A percentile compares a stretch with the other conserved stretches of the same genome.
Evolutionary conservation across 2,113 vertebrate species (phyloP).

Genomic region (Antechinus stuartii): DNA sequence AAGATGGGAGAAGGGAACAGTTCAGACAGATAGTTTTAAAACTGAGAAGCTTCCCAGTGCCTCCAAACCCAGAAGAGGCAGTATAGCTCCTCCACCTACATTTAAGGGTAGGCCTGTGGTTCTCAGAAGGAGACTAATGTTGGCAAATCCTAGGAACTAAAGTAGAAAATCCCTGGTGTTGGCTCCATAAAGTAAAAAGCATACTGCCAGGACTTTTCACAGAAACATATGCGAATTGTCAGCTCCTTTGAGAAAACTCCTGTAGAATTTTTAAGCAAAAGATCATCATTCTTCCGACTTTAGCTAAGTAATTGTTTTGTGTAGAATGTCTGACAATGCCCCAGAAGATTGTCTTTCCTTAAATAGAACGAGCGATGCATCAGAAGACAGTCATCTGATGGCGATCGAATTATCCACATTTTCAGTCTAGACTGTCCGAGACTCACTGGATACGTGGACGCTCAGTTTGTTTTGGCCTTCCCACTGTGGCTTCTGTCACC

Average conservation of each 20-base stretch:
- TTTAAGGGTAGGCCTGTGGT: slow-evolving; percentile 26
- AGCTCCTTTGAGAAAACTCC: not conserved
- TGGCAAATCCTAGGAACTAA: slow-evolving; percentile 6
- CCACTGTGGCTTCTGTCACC: not conserved
- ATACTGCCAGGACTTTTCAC: not conserved
- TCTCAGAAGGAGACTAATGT: slow-evolving; percentile 42
- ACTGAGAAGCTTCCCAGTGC: not conserved
- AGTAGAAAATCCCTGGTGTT: not conserved
- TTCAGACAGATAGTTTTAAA: not conserved
- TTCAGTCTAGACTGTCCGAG: slow-evolving; percentile 9
- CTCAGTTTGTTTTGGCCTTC: slow-evolving; percentile 33
- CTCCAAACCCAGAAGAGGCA: slow-evolving; percentile 17
- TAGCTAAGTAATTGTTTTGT: not conserved
- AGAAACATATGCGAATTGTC: not conserved
- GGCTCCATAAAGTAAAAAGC: not conserved
- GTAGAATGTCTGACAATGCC: slow-evolving; percentile 21
- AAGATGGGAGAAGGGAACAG: not conserved
- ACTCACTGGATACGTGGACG: slow-evolving; percentile 1
- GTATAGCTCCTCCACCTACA: not conserved
- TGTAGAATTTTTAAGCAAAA: not conserved
- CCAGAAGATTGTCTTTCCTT: slow-evolving; percentile 25
- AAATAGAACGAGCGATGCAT: slow-evolving; percentile 5
- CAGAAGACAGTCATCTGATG: slow-evolving; percentile 13
- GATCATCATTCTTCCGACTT: not conserved
- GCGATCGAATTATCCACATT: not conserved